phyloP scores from a whole-genome alignment of 2,888 invertebrate genomes.

The Napeogenes inachia region DNA sequence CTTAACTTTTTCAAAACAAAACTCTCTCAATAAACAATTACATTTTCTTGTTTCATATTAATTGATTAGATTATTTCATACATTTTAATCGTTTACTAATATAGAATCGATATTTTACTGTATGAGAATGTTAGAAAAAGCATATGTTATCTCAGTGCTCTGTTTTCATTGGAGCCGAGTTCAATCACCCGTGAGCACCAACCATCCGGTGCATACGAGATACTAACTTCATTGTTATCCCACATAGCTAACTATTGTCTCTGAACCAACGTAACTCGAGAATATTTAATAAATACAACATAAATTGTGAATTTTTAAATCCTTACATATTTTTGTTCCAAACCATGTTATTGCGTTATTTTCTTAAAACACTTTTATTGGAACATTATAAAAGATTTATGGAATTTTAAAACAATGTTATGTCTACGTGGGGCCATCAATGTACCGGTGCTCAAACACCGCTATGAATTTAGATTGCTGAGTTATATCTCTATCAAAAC shows the following conservation, averaged over 20 bases:
- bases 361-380: neutral
- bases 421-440: neutral
- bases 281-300: neutral
- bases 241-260: conserved; percentile 17
- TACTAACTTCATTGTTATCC: conserved; percentile 52
- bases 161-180: conserved; percentile 52
- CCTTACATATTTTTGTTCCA: too few species aligned
- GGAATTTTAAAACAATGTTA: conserved; percentile 3
- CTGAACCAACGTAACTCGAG: neutral
- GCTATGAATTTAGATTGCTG: conserved; percentile 70
- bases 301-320: too few species aligned
- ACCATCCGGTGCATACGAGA: conserved; percentile 49
- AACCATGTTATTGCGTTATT: too few species aligned
- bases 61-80: too few species aligned
- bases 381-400: neutral
- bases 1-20: too few species aligned
- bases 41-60: too few species aligned
- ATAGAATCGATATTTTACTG: too few species aligned
- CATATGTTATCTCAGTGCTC: conserved; percentile 27
- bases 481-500: conserved; percentile 66
- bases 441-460: neutral
- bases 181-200: conserved; percentile 57
- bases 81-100: too few species aligned
- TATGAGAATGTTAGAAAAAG: neutral
- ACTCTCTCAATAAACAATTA: too few species aligned